Conservation (phyloP, 2,797 vertebrate genomes). For the Acanthis flammea region DNA sequence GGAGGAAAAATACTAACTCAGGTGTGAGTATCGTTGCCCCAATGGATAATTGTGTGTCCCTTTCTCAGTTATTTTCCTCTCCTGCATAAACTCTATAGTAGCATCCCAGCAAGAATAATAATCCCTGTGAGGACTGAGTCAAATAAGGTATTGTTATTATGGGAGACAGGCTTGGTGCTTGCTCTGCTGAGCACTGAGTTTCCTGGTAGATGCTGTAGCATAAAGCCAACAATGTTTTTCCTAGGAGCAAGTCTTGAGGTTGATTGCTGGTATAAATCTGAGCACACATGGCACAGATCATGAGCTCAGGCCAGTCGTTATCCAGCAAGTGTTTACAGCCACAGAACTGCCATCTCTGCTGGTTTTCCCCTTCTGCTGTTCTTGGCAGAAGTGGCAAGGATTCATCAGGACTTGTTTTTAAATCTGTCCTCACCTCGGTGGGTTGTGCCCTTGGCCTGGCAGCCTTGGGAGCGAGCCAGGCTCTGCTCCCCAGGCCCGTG, state of each 20-base stretch:
- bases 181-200: not conserved
- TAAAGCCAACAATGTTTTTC: not conserved
- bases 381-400: not conserved
- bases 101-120: not conserved
- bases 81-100: not conserved
- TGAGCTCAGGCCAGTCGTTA: not conserved
- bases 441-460: not conserved
- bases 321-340: not conserved
- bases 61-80: not conserved
- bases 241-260: not conserved
- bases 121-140: not conserved
- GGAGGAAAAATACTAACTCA: not conserved
- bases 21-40: not conserved
- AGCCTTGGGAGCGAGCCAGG: not conserved
- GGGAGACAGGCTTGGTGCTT: not conserved
- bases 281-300: not conserved
- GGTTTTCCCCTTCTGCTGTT: not conserved
- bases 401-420: not conserved
- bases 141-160: not conserved
- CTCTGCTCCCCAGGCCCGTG: rapidly evolving
- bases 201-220: not conserved
- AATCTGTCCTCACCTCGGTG: not conserved
- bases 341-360: not conserved
- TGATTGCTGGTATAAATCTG: not conserved
- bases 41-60: not conserved